Percentiles rank a stretch among this genome's conserved stretches.
These are phyloP conservation scores for Parazoanthus darwini DNA, from an alignment of 92 coral and sea anemone genomes.

Conservation along the genomic window DNA sequence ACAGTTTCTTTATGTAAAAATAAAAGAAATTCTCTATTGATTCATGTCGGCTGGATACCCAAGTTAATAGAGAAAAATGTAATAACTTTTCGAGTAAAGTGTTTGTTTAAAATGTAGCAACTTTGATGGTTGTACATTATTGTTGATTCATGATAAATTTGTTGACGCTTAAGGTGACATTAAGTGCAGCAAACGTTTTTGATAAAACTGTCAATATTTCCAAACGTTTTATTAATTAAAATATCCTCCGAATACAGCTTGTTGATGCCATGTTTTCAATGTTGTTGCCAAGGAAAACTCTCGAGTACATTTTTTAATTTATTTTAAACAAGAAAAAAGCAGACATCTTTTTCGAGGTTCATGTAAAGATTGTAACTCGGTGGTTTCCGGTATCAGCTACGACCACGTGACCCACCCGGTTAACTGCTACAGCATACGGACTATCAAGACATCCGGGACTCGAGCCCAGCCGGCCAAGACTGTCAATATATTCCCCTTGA, in stretches of 20 bases:
- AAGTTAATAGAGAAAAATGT: neutral
- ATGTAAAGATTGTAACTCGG: conserved; percentile 78
- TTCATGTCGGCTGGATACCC: neutral
- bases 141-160: neutral
- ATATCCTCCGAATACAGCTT: neutral
- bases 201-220: neutral
- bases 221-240: neutral
- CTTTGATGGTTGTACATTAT: neutral
- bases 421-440: conserved; percentile 88
- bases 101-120: neutral
- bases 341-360: neutral
- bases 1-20: neutral
- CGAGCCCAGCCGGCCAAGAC: conserved; percentile 94
- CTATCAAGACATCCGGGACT: conserved; percentile 86
- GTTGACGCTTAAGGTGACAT: neutral
- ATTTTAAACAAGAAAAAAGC: neutral
- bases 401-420: conserved; percentile 80
- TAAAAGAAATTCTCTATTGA: no score
- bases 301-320: neutral
- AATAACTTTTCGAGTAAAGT: no score
- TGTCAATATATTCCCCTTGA: conserved; percentile 64
- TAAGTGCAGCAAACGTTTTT: neutral
- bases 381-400: conserved; percentile 93
- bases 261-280: no score
- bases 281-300: neutral